Conservation (phyloP, 2,797 vertebrate genomes). For the Acrocephalus scirpaceus region DNA sequence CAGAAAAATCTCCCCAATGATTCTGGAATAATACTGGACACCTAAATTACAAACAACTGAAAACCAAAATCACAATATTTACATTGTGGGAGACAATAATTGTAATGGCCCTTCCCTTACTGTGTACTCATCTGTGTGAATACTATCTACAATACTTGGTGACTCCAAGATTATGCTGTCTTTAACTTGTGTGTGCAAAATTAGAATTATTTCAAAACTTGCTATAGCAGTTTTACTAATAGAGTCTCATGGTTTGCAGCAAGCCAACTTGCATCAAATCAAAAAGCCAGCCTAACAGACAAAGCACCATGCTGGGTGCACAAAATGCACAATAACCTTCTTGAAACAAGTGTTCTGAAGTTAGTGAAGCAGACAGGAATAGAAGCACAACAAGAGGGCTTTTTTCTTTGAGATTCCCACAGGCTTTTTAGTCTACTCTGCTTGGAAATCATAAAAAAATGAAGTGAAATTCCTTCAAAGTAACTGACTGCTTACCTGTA, state of each 20-base stretch:
- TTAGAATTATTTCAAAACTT: background rate
- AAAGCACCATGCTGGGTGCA: background rate
- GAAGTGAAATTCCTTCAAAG: background rate
- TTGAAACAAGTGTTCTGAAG: background rate
- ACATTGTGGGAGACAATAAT: background rate
- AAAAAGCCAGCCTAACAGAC: background rate
- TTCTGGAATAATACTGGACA: background rate
- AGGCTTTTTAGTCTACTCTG: background rate
- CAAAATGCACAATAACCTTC: background rate
- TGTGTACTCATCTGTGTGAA: background rate
- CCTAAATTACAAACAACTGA: background rate
- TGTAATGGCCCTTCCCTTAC: background rate
- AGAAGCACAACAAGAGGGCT: background rate
- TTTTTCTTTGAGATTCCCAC: background rate
- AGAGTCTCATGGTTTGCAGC: background rate
- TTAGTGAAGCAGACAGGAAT: background rate
- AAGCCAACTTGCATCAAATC: background rate
- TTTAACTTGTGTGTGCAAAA: background rate
- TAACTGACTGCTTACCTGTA: slow-evolving; percentile 80
- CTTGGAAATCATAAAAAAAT: background rate
- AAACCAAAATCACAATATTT: background rate
- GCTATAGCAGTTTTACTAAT: background rate
- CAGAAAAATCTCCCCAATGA: background rate
- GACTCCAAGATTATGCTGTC: background rate
- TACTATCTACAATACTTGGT: background rate